phyloP scores from a whole-genome alignment of 2,888 invertebrate species.

The Spodoptera picta region DNA sequence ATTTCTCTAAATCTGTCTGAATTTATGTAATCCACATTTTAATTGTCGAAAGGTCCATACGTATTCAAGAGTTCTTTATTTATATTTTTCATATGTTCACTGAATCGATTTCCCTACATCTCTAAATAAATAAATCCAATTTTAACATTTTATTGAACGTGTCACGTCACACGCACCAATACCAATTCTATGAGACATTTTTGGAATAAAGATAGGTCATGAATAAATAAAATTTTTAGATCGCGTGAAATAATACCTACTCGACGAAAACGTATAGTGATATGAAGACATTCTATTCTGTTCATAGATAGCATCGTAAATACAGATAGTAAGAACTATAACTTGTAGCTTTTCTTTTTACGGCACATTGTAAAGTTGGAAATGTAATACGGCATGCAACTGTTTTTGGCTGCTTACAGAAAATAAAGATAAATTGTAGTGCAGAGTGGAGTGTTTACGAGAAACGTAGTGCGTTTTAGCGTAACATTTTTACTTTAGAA shows the following conservation, averaged over 20 bases:
- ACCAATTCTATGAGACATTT: constrained; percentile 29
- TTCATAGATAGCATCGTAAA: constrained; percentile 1
- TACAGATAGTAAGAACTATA: constrained; percentile 1
- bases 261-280: constrained; percentile 13
- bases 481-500: constrained; percentile 38
- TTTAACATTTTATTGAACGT: constrained; percentile 25
- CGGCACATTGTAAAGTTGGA: constrained; percentile 9
- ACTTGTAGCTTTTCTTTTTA: constrained; percentile 15
- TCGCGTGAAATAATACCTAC: constrained; percentile 26
- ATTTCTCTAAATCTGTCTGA: constrained; percentile 10
- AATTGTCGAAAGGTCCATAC: constrained; percentile 1
- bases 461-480: constrained; percentile 27
- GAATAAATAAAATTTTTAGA: constrained; percentile 21
- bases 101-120: constrained; percentile 2
- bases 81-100: constrained; percentile 8
- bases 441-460: constrained; percentile 38
- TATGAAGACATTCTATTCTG: constrained; percentile 13
- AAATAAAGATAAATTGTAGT: constrained; percentile 37
- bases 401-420: constrained; percentile 19
- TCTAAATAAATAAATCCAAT: constrained; percentile 11
- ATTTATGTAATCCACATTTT: neutral
- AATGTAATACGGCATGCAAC: constrained; percentile 25
- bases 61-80: constrained; percentile 11
- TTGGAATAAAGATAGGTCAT: constrained; percentile 33
- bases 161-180: constrained; percentile 25